These are phyloP conservation scores for Crypturellus undulatus DNA, from an alignment of 2,113 vertebrate species.

Conservation along the genomic window DNA sequence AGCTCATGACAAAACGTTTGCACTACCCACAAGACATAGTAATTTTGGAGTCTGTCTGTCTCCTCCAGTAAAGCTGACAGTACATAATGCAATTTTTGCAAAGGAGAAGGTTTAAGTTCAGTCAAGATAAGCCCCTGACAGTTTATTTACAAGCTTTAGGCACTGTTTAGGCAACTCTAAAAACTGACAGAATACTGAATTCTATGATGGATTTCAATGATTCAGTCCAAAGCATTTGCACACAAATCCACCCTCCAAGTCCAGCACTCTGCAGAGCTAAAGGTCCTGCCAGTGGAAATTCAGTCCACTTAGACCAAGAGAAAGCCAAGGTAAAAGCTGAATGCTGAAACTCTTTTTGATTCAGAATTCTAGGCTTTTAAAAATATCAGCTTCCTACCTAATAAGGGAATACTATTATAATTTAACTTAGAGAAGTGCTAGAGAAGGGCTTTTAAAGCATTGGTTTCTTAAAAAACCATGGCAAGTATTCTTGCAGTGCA, in stretches of 20 bases:
- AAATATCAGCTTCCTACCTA: not conserved
- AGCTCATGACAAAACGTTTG: not conserved
- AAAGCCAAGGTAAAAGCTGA: not conserved
- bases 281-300: not conserved
- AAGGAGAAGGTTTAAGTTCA: not conserved
- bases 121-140: constrained; percentile 20
- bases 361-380: not conserved
- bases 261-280: not conserved
- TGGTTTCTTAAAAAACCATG: not conserved
- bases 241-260: not conserved
- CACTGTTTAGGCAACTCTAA: not conserved
- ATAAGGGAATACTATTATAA: not conserved
- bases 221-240: not conserved
- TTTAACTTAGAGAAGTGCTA: not conserved
- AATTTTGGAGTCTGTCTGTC: constrained; percentile 26
- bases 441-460: not conserved
- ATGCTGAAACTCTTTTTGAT: not conserved
- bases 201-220: not conserved
- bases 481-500: not conserved
- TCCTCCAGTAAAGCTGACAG: constrained; percentile 2
- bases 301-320: not conserved
- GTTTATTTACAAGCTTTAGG: not conserved
- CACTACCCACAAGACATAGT: not conserved
- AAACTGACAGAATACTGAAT: not conserved
- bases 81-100: not conserved